Percentiles rank a stretch among this genome's conserved stretches.
Evolutionary conservation across 1,140 invertebrate species (phyloP).

Genomic region (Drosophila nannoptera): DNA sequence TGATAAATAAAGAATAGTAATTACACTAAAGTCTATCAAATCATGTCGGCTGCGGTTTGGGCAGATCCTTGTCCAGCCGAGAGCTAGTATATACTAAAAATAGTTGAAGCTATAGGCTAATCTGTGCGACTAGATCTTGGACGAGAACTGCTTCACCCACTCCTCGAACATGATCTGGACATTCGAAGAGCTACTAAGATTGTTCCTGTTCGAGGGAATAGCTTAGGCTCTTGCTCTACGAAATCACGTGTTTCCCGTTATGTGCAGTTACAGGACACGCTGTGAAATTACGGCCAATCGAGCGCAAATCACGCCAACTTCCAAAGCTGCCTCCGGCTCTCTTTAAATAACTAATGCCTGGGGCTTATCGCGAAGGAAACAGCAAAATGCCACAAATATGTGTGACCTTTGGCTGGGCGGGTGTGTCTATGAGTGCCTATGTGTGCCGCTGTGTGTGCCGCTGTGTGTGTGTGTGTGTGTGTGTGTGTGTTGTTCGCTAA

Average conservation of each 20-base stretch:
- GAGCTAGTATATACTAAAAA: too few species aligned
- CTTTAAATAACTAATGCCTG: constrained; percentile 38
- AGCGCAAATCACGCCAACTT: constrained; percentile 43
- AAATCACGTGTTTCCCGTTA: not conserved
- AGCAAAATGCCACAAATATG: constrained; percentile 57
- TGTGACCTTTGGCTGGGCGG: constrained; percentile 22
- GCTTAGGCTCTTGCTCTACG: too few species aligned
- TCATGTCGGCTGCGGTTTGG: too few species aligned
- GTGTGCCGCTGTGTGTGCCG: not conserved
- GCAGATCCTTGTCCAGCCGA: too few species aligned
- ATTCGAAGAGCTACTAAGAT: too few species aligned
- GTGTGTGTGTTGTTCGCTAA: constrained; percentile 50
- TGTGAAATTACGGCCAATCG: constrained; percentile 39
- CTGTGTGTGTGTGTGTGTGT: not conserved
- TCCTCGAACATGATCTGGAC: too few species aligned
- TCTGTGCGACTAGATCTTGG: too few species aligned
- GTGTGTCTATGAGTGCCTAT: not conserved
- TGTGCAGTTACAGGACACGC: constrained; percentile 21
- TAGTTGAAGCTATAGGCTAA: too few species aligned
- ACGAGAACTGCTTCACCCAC: too few species aligned
- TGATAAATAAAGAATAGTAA: too few species aligned
- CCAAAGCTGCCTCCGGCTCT: constrained; percentile 36
- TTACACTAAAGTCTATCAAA: too few species aligned
- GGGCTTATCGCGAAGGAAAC: constrained; percentile 46
- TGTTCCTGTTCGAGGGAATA: too few species aligned